These are phyloP conservation scores for Tauraco erythrolophus DNA, from an alignment of 2,113 vertebrate species.

Conservation along the genomic window DNA sequence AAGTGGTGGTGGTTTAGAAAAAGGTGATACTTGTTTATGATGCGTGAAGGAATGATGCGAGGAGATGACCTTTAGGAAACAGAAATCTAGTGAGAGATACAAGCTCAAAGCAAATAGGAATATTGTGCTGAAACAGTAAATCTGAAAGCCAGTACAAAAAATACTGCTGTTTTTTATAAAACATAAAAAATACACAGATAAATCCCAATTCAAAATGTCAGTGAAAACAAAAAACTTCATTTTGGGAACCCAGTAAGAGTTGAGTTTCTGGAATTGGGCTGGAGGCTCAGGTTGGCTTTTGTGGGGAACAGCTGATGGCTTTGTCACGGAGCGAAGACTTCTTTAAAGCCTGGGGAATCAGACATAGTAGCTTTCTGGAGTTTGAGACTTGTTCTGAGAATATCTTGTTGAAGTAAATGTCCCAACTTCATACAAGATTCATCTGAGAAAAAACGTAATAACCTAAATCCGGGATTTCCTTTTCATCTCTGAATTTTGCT, in stretches of 20 bases:
- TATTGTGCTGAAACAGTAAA: conserved; percentile 1
- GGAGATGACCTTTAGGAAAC: conserved; percentile 44
- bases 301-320: neutral
- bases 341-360: neutral
- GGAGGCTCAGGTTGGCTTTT: neutral
- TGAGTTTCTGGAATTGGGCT: neutral
- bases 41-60: neutral
- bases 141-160: neutral
- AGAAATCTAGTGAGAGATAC: neutral
- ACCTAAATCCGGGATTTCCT: neutral
- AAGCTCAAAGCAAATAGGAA: conserved; percentile 14
- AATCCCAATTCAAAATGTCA: neutral
- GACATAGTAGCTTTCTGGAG: neutral
- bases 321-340: neutral
- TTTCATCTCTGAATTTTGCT: neutral
- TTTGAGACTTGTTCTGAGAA: neutral
- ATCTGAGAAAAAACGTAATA: neutral
- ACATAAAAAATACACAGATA: neutral
- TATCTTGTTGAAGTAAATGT: neutral
- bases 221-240: neutral
- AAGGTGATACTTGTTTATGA: neutral
- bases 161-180: neutral
- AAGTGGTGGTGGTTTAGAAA: neutral
- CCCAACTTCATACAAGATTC: neutral
- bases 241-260: neutral